Evolutionary conservation across 2,113 vertebrate genomes (phyloP), one percentile per base, ranked within the genome.

Genomic region (Bubo bubo): DNA sequence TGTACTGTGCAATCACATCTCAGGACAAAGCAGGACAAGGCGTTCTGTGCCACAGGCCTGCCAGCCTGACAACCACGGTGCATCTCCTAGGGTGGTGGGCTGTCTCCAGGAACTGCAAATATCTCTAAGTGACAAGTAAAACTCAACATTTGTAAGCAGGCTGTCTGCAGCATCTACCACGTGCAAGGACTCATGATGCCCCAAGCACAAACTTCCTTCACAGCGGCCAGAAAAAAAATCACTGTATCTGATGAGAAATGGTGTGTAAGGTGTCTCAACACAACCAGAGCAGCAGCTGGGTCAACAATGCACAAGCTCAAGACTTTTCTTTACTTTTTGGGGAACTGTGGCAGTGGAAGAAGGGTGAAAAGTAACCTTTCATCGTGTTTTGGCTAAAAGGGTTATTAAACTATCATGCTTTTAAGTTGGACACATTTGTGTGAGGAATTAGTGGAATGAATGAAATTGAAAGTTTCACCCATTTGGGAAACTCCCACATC

Each of bases 1-100:
- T 3, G 14, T 13, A 47, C 43, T 39, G 27, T 47, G n/a, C 27
- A 81, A 81, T 60, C 45, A 13, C 47, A 87, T 49, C 83, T 73
- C 30, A n/a, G 0, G 2, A 49, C 1, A 4, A 67, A 62, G 58
- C 26, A 74, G 73, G 93, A 91, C 70, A 81, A 68, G 58, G 34
- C 0, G 2, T 71, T 85, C 87, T 43, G 60, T 66, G 64, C 79
- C 43, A 43, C 53, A 49, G 62, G 59, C 35, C 41, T 35, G 58
- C 30, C 35, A 37, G 39, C 22, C 47, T 1, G 8, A 64, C 59
- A 28, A 30, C 17, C 7, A 63, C 0, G 0, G 47, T 9, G 4
- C n/a, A 56, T 74, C 72, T 60, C 80, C 64, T 53, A 3, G 4
- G 10, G 9, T 8, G 27, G 13, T 14, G n/a, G 39, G 43, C 35